These are phyloP conservation scores for Odontocolon sp. DNA, from an alignment of 2,888 invertebrate species.

Conservation along the genomic window DNA sequence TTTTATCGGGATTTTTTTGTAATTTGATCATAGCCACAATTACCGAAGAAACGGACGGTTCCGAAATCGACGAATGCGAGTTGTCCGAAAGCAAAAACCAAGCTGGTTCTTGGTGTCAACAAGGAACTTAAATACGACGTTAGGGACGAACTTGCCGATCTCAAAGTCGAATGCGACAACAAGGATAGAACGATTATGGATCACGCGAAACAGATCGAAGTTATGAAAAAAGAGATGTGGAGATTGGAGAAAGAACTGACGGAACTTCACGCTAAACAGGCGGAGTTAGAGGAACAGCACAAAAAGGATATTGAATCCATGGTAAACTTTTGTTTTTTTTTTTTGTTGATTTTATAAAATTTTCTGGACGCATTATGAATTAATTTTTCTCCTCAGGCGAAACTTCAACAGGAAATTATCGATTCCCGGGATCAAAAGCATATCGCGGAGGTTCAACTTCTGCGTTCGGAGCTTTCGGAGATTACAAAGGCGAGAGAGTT, in stretches of 20 bases:
- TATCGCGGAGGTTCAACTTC: slow-evolving; percentile 62
- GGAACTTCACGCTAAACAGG: slow-evolving; percentile 64
- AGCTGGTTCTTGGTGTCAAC: slow-evolving; percentile 52
- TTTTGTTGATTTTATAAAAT: no score
- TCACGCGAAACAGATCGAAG: slow-evolving; percentile 73
- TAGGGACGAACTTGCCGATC: slow-evolving; percentile 73
- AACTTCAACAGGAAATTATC: slow-evolving; percentile 71
- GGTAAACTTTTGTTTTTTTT: slow-evolving; percentile 59
- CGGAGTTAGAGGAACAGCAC: slow-evolving; percentile 67
- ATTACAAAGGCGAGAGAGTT: slow-evolving; percentile 53
- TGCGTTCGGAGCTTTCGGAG: slow-evolving; percentile 67
- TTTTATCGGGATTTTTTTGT: background rate
- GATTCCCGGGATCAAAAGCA: slow-evolving; percentile 67
- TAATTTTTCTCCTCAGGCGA: slow-evolving; percentile 62
- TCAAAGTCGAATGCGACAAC: slow-evolving; percentile 75
- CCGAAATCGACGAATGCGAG: slow-evolving; percentile 62
- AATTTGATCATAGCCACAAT: slow-evolving; percentile 68
- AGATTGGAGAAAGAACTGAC: slow-evolving; percentile 65
- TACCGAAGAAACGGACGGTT: slow-evolving; percentile 68
- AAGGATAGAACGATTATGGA: slow-evolving; percentile 77
- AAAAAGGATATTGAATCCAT: slow-evolving; percentile 73
- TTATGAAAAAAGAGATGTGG: slow-evolving; percentile 69
- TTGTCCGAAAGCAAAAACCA: slow-evolving; percentile 66
- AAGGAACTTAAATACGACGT: slow-evolving; percentile 69
- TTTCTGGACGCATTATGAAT: no score